Evolutionary conservation across 2,888 invertebrate genomes (phyloP).

Genomic region (Protodeltote pygarga): DNA sequence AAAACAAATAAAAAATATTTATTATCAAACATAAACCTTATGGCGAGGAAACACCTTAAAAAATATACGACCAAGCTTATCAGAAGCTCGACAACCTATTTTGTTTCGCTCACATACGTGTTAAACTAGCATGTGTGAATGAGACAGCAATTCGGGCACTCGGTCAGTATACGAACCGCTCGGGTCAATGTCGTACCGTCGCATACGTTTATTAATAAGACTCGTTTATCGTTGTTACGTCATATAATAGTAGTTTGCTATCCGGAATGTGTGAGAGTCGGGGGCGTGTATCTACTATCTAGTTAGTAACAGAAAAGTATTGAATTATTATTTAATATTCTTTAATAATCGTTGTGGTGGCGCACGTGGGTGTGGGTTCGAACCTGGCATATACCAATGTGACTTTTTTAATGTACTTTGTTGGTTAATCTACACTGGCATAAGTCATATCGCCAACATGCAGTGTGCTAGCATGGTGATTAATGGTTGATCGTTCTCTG

Average conservation of each 20-base stretch:
- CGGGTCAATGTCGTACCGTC: constrained; percentile 54
- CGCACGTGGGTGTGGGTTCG: too few relatives aligned
- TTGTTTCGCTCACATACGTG: neutral
- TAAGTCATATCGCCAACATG: too few relatives aligned
- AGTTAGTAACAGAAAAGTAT: neutral
- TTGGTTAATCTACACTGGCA: too few relatives aligned
- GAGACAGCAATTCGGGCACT: constrained; percentile 18
- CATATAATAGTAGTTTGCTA: neutral
- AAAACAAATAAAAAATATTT: too few relatives aligned
- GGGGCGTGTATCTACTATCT: neutral
- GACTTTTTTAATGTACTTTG: too few relatives aligned
- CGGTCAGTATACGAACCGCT: constrained; percentile 28
- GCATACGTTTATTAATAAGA: constrained; percentile 24
- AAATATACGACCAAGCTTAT: constrained; percentile 5
- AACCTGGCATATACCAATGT: too few relatives aligned
- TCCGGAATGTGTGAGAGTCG: neutral
- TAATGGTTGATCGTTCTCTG: too few relatives aligned
- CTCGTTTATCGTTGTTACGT: constrained; percentile 8
- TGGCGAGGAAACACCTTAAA: too few relatives aligned
- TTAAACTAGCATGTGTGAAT: neutral
- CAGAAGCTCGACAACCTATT: constrained; percentile 4
- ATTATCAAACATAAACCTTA: too few relatives aligned
- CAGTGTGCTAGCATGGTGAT: too few relatives aligned
- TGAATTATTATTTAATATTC: too few relatives aligned
- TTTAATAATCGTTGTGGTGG: too few relatives aligned